A percentile compares a stretch with the other conserved stretches of the same genome.
phyloP scores from a whole-genome alignment of 2,797 vertebrate genomes.

The Tauraco hartlaubi region DNA sequence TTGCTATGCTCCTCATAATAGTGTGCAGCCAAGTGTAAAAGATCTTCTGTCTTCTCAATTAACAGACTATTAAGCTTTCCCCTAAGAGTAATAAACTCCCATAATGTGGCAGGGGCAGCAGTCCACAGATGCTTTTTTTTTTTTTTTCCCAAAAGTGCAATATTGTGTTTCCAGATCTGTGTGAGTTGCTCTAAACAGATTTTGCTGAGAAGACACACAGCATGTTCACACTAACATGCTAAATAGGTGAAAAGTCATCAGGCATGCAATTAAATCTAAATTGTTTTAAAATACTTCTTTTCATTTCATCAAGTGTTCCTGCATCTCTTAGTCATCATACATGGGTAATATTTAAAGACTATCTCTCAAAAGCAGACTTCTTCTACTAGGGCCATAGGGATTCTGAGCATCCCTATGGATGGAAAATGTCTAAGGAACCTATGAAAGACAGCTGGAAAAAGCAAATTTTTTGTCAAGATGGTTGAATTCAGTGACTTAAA shows the following conservation, averaged over 20 bases:
- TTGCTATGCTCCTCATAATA: constrained; percentile 54
- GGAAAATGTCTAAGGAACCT: not conserved
- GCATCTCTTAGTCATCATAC: not conserved
- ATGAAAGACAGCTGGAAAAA: not conserved
- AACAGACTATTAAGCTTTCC: constrained; percentile 72
- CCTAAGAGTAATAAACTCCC: constrained; percentile 70
- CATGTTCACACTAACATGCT: not conserved
- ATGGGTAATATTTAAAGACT: not conserved
- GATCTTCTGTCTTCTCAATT: constrained; percentile 75
- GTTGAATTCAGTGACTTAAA: not conserved
- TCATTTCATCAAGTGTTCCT: not conserved
- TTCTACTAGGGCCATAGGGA: not conserved
- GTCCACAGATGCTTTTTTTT: constrained; percentile 8
- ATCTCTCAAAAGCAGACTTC: not conserved
- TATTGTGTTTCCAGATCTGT: not conserved
- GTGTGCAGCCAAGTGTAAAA: constrained; percentile 66
- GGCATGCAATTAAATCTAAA: not conserved
- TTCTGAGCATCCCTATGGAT: not conserved
- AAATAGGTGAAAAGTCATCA: not conserved
- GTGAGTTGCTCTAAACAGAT: not conserved
- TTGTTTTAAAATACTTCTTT: not conserved
- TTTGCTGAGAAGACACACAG: not conserved
- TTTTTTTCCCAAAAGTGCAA: not conserved
- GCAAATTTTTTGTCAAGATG: not conserved
- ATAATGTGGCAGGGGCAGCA: constrained; percentile 56